Evolutionary conservation across 1,140 invertebrate species (phyloP).

Genomic region (Calosoma granatense): DNA sequence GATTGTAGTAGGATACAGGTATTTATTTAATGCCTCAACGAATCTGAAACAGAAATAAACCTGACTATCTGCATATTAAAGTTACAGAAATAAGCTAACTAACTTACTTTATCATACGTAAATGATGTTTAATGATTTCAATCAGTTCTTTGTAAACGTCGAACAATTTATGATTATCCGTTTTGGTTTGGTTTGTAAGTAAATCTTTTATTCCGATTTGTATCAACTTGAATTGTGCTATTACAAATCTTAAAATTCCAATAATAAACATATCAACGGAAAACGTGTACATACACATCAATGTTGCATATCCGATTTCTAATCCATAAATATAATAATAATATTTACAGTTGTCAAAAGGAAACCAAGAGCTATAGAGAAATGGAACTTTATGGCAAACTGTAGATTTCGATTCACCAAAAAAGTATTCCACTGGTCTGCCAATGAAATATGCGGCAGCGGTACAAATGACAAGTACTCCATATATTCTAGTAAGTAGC

Average conservation of each 20-base stretch:
- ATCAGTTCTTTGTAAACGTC: conserved; percentile 10
- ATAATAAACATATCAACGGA: background rate
- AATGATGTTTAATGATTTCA: conserved; percentile 18
- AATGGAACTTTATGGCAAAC: background rate
- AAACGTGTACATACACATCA: background rate
- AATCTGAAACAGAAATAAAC: background rate
- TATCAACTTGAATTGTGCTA: background rate
- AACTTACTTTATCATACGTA: conserved; percentile 14
- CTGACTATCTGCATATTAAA: too few relatives aligned
- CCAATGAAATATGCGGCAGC: too few relatives aligned
- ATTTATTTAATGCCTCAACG: conserved; percentile 13
- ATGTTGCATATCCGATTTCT: background rate
- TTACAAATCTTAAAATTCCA: background rate
- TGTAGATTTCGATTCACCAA: too few relatives aligned
- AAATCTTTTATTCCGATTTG: background rate
- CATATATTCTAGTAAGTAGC: too few relatives aligned
- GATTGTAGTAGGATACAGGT: conserved; percentile 14
- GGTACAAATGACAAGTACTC: too few relatives aligned
- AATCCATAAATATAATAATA: background rate
- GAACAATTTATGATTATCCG: too few relatives aligned
- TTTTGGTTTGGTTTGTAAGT: too few relatives aligned
- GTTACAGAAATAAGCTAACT: too few relatives aligned
- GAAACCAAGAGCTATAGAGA: background rate
- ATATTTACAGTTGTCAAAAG: background rate
- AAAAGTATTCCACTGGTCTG: too few relatives aligned